These are phyloP conservation scores for Oscheius sp. DNA, from an alignment of 1,140 invertebrate genomes.

Conservation along the genomic window DNA sequence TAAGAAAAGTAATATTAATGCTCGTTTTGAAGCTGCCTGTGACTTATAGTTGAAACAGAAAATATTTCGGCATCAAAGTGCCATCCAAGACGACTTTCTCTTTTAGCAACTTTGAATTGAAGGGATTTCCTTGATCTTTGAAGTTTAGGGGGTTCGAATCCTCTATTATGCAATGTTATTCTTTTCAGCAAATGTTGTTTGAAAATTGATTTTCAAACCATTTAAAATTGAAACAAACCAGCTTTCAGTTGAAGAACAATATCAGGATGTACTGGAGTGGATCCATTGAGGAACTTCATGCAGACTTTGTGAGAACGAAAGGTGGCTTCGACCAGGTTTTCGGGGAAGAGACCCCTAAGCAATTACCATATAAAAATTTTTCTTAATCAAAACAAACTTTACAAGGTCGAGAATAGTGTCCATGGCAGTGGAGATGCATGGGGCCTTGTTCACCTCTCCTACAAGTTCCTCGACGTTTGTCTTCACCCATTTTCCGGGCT, in stretches of 20 bases:
- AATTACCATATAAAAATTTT: background rate
- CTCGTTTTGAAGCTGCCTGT: too few relatives aligned
- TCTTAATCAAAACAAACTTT: slow-evolving; percentile 16
- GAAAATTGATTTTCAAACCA: background rate
- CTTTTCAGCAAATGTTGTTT: too few relatives aligned
- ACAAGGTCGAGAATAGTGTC: slow-evolving; percentile 47
- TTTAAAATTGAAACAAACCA: slow-evolving; percentile 3
- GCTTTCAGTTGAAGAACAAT: slow-evolving; percentile 25
- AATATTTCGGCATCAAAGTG: too few relatives aligned
- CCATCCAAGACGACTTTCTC: too few relatives aligned
- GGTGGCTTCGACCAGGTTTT: slow-evolving; percentile 46
- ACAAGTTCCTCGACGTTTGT: slow-evolving; percentile 36
- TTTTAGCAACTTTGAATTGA: too few relatives aligned
- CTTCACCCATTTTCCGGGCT: slow-evolving; percentile 58
- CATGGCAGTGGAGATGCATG: slow-evolving; percentile 39
- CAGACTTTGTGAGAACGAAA: slow-evolving; percentile 40
- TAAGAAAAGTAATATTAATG: background rate
- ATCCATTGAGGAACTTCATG: slow-evolving; percentile 30
- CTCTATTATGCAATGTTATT: too few relatives aligned
- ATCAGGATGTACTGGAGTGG: slow-evolving; percentile 6
- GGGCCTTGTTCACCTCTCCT: slow-evolving; percentile 17
- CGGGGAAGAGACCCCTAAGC: slow-evolving; percentile 45
- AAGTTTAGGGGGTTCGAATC: too few relatives aligned
- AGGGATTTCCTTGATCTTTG: too few relatives aligned
- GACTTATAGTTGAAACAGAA: too few relatives aligned